Evolutionary conservation across 1,140 invertebrate genomes (phyloP).

Genomic region (Nephila pilipes): DNA sequence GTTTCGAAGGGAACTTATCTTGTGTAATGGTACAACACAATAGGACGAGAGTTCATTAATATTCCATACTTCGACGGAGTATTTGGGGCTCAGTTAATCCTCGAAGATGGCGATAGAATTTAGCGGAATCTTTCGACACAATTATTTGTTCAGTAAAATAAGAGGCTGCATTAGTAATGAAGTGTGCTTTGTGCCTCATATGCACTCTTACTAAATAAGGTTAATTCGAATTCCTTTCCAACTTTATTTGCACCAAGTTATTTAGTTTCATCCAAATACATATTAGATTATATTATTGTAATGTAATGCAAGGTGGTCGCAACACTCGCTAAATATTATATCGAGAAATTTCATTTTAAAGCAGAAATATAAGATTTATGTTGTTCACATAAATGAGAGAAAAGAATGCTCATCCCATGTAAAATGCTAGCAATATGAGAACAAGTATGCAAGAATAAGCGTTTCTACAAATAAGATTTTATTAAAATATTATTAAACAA

Average conservation of each 20-base stretch:
- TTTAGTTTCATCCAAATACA: too few species aligned
- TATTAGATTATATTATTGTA: neutral
- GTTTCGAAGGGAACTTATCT: constrained; percentile 36
- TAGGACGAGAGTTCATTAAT: constrained; percentile 36
- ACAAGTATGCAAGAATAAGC: too few species aligned
- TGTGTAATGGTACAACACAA: constrained; percentile 34
- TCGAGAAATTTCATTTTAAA: neutral
- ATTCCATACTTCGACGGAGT: constrained; percentile 10
- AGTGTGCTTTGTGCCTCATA: neutral
- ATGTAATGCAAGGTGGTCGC: neutral
- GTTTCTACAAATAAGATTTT: too few species aligned
- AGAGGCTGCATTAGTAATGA: constrained; percentile 19
- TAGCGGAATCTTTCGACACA: constrained; percentile 6
- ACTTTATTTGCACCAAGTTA: neutral
- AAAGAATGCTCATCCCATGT: too few species aligned
- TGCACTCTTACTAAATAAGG: neutral
- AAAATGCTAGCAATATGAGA: too few species aligned
- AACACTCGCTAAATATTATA: neutral
- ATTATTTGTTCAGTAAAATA: constrained; percentile 30
- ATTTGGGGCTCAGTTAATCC: neutral
- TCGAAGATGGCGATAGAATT: constrained; percentile 14
- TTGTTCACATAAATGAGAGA: too few species aligned
- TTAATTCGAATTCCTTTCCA: neutral
- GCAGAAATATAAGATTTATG: neutral
- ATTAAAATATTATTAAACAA: too few species aligned